Evolutionary conservation across 1,140 invertebrate species (phyloP).

Genomic region (Tetragnatha versicolor): DNA sequence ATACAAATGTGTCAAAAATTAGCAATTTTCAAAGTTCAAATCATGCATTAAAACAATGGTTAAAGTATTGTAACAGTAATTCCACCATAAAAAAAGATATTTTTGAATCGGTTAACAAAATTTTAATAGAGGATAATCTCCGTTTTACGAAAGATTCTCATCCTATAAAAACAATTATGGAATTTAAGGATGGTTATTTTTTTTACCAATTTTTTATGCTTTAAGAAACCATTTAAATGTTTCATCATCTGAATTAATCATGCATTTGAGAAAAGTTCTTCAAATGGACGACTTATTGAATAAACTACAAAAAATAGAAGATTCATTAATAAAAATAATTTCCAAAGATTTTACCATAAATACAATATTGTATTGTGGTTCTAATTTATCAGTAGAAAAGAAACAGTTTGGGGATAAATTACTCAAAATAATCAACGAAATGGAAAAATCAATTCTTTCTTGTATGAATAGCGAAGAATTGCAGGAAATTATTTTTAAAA

Average conservation of each 20-base stretch:
- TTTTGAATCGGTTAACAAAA: neutral
- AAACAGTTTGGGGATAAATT: neutral
- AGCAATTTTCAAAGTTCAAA: neutral
- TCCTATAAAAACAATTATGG: constrained; percentile 19
- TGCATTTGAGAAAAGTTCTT: neutral
- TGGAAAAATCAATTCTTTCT: neutral
- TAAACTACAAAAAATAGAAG: constrained; percentile 1
- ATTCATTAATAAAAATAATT: neutral
- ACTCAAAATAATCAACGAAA: neutral
- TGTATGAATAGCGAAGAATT: neutral
- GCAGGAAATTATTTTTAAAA: neutral
- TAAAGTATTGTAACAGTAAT: neutral
- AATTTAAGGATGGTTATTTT: constrained; percentile 1
- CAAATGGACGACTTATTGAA: neutral
- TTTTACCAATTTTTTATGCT: constrained; percentile 12
- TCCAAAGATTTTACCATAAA: constrained; percentile 6
- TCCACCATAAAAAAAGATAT: neutral
- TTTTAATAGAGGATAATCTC: neutral
- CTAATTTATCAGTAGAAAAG: neutral
- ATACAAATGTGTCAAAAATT: neutral
- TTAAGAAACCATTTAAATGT: neutral
- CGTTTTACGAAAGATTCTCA: neutral
- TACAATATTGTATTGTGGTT: constrained; percentile 24
- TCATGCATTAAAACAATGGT: constrained; percentile 6
- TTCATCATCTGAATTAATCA: neutral